A percentile compares a stretch with the other conserved stretches of the same genome.
Conservation (phyloP, 2,888 invertebrate genomes). For the Dynastes hyllus region DNA sequence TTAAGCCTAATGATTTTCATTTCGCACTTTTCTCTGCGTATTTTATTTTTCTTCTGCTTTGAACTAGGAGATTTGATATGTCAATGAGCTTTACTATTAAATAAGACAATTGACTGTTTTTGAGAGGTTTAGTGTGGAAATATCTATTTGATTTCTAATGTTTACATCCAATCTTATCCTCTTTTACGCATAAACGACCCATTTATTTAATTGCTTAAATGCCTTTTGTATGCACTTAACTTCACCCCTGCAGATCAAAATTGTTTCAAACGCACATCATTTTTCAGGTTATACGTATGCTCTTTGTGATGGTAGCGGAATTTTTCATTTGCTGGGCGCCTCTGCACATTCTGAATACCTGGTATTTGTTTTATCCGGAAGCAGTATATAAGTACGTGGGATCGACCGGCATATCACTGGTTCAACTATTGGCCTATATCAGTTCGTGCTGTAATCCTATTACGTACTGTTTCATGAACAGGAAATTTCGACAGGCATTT, state of each 20-base stretch:
- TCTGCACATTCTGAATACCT: conserved; percentile 75
- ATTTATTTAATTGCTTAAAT: too few species aligned
- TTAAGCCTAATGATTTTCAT: too few species aligned
- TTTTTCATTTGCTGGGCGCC: conserved; percentile 84
- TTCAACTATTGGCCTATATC: conserved; percentile 76
- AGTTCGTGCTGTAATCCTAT: conserved; percentile 81
- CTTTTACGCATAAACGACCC: too few species aligned
- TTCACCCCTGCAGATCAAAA: not conserved
- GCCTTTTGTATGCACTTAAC: too few species aligned
- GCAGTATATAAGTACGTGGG: conserved; percentile 72
- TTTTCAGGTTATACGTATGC: conserved; percentile 77
- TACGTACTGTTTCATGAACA: conserved; percentile 82
- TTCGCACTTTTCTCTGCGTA: too few species aligned
- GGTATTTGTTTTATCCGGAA: conserved; percentile 72
- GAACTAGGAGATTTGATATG: too few species aligned
- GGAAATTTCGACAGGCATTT: conserved; percentile 78
- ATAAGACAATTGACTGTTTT: too few species aligned
- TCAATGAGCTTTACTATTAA: too few species aligned
- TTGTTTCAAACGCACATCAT: not conserved
- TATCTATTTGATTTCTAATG: too few species aligned
- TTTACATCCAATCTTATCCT: too few species aligned
- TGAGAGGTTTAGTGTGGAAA: too few species aligned
- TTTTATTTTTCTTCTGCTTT: too few species aligned
- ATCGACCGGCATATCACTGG: conserved; percentile 72
- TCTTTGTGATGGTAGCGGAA: conserved; percentile 80